Evolutionary conservation across 2,113 vertebrate species (phyloP), one percentile per base, ranked within the genome.

Genomic region (Sebastes schlegelii): DNA sequence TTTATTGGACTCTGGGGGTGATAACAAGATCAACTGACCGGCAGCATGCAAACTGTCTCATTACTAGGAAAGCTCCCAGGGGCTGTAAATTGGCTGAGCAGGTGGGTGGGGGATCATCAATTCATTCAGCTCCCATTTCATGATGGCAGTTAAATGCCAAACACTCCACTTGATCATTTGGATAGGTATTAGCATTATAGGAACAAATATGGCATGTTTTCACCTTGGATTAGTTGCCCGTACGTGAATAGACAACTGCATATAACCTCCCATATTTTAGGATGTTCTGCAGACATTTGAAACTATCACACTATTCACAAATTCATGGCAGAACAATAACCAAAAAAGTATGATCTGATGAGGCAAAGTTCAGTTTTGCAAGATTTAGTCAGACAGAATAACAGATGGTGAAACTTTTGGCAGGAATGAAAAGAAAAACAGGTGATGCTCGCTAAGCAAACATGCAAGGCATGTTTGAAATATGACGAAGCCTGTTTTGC

Each of bases 11-110:
- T 80, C 76, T 52, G 10, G 52, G 49, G 80, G 63, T 55, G 76
- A 89, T 88, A 84, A 88, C 77, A 67, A 86, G 72, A 85, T 74
- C 68, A 82, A 65, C 81, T 89, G 87, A 86, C 88, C 86, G 14
- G 76, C 84, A 43, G 80, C 83, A 83, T 86, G 92, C 80, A 90
- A 88, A 89, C 80, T 61, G 74, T 62, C 21, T 87, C 80, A 87
- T 91, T 86, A 91, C 40, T 2, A 43, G 49, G 77, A 66, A 54
- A 40, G 42, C 55, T 78, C 72, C 60, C 77, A 11, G 14, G 45
- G 57, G 77, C 69, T 55, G 52, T 68, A 83, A 88, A 82, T 81
- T 72, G 65, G 40, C 73, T 6, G n/a, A 17, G 45, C n/a, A 51
- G 79, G 61, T 11, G 71, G 83, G 46, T 21, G 65, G 81, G 55